Percentiles rank a stretch among this genome's conserved stretches.
Evolutionary conservation across 2,888 invertebrate genomes (phyloP).

Genomic region (Argyresthia goedartella): DNA sequence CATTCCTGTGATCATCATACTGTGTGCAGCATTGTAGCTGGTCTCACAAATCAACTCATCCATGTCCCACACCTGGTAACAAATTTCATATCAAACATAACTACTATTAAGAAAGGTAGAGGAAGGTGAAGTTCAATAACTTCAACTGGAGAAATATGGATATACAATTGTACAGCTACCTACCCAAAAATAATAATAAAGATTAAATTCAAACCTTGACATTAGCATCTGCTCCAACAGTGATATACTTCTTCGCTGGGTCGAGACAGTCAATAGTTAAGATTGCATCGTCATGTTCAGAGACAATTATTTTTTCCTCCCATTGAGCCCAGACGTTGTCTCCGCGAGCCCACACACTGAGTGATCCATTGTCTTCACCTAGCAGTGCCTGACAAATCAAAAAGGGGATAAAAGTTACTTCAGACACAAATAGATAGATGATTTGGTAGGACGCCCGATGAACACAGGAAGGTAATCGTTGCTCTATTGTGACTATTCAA

Average conservation of each 20-base stretch:
- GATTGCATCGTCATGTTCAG: constrained; percentile 53
- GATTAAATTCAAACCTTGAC: constrained; percentile 36
- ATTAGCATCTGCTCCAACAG: constrained; percentile 57
- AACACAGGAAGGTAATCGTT: background rate
- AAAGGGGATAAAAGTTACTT: background rate
- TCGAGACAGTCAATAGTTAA: constrained; percentile 44
- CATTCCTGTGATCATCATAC: constrained; percentile 49
- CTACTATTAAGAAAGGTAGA: background rate
- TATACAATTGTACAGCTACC: too few species aligned
- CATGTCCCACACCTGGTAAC: constrained; percentile 60
- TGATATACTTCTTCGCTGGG: constrained; percentile 42
- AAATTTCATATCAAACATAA: background rate
- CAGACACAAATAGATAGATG: background rate
- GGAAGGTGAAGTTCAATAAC: background rate
- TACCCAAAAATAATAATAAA: background rate
- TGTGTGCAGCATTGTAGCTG: constrained; percentile 61
- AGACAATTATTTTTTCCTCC: constrained; percentile 37
- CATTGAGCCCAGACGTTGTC: constrained; percentile 42
- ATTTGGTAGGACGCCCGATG: background rate
- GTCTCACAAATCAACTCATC: constrained; percentile 50
- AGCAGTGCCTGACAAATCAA: constrained; percentile 37
- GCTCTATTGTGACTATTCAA: background rate
- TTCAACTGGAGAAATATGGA: too few species aligned
- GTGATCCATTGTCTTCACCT: constrained; percentile 55
- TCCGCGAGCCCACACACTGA: constrained; percentile 43